These are phyloP conservation scores for Diabrotica undecimpunctata DNA, from an alignment of 1,140 invertebrate genomes.

Conservation along the genomic window DNA sequence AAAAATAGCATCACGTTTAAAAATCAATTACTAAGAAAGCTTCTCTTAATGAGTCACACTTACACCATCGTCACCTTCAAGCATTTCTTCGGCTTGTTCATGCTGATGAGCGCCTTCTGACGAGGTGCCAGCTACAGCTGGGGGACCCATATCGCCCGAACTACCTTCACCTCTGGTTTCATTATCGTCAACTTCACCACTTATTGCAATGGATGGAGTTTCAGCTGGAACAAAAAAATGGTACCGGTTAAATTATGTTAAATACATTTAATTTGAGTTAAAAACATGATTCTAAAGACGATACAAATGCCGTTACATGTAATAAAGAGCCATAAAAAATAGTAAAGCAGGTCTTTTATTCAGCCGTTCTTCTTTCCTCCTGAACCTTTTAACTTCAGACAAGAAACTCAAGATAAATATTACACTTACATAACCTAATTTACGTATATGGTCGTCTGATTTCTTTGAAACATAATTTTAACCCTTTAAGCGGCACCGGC, in stretches of 20 bases:
- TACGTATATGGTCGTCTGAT: too few relatives aligned
- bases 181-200: constrained; percentile 35
- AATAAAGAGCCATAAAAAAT: not conserved
- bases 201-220: not conserved
- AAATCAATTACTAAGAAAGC: too few relatives aligned
- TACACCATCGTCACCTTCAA: constrained; percentile 43
- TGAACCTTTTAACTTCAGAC: too few relatives aligned
- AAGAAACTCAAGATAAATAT: too few relatives aligned
- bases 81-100: constrained; percentile 34
- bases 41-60: not conserved
- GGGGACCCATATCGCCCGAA: constrained; percentile 42
- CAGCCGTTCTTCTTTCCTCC: too few relatives aligned
- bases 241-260: too few relatives aligned
- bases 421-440: too few relatives aligned
- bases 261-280: too few relatives aligned
- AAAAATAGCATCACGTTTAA: too few relatives aligned
- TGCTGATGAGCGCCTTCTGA: constrained; percentile 30
- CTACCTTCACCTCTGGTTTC: constrained; percentile 38
- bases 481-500: too few relatives aligned
- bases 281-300: constrained; percentile 16
- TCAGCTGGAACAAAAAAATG: not conserved
- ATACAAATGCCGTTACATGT: not conserved
- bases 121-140: constrained; percentile 39
- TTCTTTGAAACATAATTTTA: too few relatives aligned
- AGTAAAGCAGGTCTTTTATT: not conserved